Base-by-base conservation (phyloP, 2,113 vertebrate species). In the Canis aureus region DNA sequence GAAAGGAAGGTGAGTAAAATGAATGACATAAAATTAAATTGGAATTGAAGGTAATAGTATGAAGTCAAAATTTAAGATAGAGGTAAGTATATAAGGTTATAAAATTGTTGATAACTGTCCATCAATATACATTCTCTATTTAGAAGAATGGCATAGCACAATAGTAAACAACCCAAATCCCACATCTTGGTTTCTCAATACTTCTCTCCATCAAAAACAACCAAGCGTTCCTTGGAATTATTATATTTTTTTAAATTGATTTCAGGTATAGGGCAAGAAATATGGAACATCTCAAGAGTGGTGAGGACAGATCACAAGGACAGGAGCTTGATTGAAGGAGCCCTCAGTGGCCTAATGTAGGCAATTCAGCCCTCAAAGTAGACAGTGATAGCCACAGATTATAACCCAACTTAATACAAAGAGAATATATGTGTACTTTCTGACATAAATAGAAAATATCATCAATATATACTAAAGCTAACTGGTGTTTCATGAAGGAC, bases 181-280 rank as follows among this genome's bases (percentile, higher is more conserved):
- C 11, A 67, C 11, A 53, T 84, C 29, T 66, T 81, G 29, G 27
- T 74, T 87, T 92, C 64, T 92, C 71, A 80, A 81, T 53, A 73
- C 6, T 38, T 4, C 29, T 78, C 23, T 59, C 27, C 3, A 55
- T 67, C 2, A 51, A 38, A 66, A 88, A 43, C 57, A 92, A 79
- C 4, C 8, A 60, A 69, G 9, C 12, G 0, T 25, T 79, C 25
- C 35, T 85, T 85, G 38, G 32, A 3, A 38, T 79, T 79, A 23
- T 53, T 53, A 17, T 53, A 53, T 17, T 11, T 20, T 38, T 78
- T 32, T 0, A 20, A 79, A 53, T 5, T 64, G 11, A 66, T 55
- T 67, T 95, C 25, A 76, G 1, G 11, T 15, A 23, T 49, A 49
- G 10, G 5, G 0, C 32, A 23, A 94, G 55, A 78, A 64, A 20